Percentiles rank a stretch among this genome's conserved stretches.
Conservation (phyloP, 2,888 invertebrate genomes). For the Melolontha melolontha region DNA sequence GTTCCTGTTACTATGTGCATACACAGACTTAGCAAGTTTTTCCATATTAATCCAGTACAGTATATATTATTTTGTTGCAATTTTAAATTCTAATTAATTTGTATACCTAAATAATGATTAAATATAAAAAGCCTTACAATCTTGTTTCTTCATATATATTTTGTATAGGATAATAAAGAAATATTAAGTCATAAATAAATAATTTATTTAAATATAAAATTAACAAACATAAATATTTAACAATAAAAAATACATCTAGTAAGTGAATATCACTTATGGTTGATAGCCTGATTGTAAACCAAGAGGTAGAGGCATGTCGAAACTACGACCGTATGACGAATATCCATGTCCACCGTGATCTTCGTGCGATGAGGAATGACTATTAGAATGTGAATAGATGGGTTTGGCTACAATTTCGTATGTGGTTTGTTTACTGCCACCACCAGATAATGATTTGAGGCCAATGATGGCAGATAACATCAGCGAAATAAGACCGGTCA, state of each 20-base stretch:
- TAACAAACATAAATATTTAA: slow-evolving; percentile 47
- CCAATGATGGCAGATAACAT: slow-evolving; percentile 83
- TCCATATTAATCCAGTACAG: too few relatives aligned
- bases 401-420: slow-evolving; percentile 89
- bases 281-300: slow-evolving; percentile 70
- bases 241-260: slow-evolving; percentile 44
- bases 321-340: slow-evolving; percentile 70
- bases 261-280: slow-evolving; percentile 67
- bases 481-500: slow-evolving; percentile 85
- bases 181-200: slow-evolving; percentile 41
- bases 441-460: slow-evolving; percentile 76
- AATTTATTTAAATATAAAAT: slow-evolving; percentile 47
- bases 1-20: too few relatives aligned
- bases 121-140: too few relatives aligned
- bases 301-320: slow-evolving; percentile 63
- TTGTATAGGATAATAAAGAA: neutral
- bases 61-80: too few relatives aligned
- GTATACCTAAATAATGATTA: too few relatives aligned
- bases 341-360: slow-evolving; percentile 66
- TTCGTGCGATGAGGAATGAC: slow-evolving; percentile 76
- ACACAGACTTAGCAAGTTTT: too few relatives aligned
- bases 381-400: slow-evolving; percentile 77
- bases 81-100: too few relatives aligned
- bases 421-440: slow-evolving; percentile 78
- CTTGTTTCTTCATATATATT: too few relatives aligned